Evolutionary conservation across 2,113 vertebrate species (phyloP).

Genomic region (Cololabis saira): DNA sequence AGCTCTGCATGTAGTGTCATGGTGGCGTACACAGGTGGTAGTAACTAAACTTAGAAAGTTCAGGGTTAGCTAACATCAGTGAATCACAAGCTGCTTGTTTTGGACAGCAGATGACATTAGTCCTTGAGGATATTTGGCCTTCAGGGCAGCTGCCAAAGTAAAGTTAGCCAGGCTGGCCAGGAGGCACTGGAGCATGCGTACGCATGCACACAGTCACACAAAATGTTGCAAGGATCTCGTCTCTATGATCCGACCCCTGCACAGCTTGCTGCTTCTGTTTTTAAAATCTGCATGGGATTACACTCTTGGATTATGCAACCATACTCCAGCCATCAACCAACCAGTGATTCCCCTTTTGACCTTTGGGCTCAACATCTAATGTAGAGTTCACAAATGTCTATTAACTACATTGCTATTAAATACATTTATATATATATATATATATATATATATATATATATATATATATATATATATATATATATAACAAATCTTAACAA

Average conservation of each 20-base stretch:
- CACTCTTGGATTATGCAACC: no score
- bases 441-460: no score
- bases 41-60: conserved; percentile 74
- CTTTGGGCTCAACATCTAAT: no score
- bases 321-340: no score
- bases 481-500: no score
- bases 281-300: no score
- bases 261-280: no score
- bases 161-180: conserved; percentile 46
- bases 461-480: no score
- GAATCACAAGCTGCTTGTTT: conserved; percentile 75
- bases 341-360: no score
- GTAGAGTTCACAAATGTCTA: no score
- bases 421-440: no score
- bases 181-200: conserved; percentile 15
- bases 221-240: background rate
- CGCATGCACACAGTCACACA: background rate
- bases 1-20: conserved; percentile 21
- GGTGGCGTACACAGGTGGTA: conserved; percentile 22
- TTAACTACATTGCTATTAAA: no score
- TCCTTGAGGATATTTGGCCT: conserved; percentile 78
- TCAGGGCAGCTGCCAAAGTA: conserved; percentile 72
- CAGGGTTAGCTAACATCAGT: conserved; percentile 65
- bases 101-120: conserved; percentile 69
- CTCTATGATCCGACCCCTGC: background rate